phyloP scores from a whole-genome alignment of 2,797 vertebrate species.

The Lophotriccus pileatus region DNA sequence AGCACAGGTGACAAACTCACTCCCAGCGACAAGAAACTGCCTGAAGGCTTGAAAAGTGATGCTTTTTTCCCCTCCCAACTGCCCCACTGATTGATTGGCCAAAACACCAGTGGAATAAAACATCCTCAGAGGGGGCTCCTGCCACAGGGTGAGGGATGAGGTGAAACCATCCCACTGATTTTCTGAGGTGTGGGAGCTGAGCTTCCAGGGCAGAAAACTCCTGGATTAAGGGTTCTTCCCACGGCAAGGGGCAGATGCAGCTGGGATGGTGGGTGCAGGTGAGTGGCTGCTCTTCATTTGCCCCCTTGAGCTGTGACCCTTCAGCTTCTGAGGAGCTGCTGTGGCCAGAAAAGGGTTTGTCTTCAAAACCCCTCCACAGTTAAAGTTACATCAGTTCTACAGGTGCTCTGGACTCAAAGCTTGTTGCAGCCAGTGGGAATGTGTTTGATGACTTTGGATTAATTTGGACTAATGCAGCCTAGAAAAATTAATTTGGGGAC shows the following conservation, averaged over 20 bases:
- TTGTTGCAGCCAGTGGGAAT: background rate
- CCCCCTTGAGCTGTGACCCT: background rate
- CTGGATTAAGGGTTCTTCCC: background rate
- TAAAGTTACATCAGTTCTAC: background rate
- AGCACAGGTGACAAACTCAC: background rate
- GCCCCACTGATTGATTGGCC: background rate
- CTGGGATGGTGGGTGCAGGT: background rate
- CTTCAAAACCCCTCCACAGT: background rate
- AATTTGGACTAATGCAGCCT: background rate
- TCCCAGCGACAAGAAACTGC: background rate
- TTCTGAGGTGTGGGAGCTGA: background rate
- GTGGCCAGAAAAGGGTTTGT: background rate
- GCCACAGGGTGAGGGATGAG: background rate
- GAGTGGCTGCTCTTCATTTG: background rate
- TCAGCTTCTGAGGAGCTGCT: background rate
- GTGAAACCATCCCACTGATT: background rate
- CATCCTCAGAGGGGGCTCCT: background rate
- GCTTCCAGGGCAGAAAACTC: background rate
- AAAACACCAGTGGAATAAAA: background rate
- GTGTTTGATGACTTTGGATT: background rate
- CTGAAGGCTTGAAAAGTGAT: background rate
- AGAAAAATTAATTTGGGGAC: background rate
- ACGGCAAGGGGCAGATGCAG: background rate
- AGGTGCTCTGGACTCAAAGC: background rate
- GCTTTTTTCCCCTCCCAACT: background rate